Evolutionary conservation across 1,140 invertebrate species (phyloP), one percentile per base, ranked within the genome.

Genomic region (Odontomachus brunneus): DNA sequence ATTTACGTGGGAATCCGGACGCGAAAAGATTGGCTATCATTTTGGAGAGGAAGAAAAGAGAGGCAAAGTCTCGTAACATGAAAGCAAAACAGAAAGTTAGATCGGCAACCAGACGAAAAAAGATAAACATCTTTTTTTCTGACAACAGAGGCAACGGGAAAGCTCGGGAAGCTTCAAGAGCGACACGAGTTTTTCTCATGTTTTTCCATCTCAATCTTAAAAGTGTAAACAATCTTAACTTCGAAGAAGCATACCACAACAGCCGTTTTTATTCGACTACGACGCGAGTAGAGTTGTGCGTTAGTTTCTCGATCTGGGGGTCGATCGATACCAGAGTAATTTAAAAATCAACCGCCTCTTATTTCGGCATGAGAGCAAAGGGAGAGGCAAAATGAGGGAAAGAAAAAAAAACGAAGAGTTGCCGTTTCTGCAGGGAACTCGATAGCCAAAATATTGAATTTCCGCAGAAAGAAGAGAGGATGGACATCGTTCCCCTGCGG

Each of bases 381-480:
- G 44, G 9, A 24, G 38, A 12, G n/a, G 11, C 1, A 22, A 9
- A 22, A 15, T 55, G 22, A 44, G 59, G 9, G 22, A 55, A 49
- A 38, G 19, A 38, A 60, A 57, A 83, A n/a, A 73, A 86, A 76
- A 66, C 63, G 55, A 38, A 57, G 22, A 12, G 15, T 66, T 74
- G 33, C 69, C n/a, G 24, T 62, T 48, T 15, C 38, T 22, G 38
- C 66, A 65, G 67, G 89, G 89, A 92, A 92, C 75, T 90, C 89
- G 91, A 92, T 92, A 92, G 90, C 89, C 90, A 92, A 92, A 92
- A 91, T 92, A 92, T 92, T 91, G 89, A 90, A 90, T 92, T 91
- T 92, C 90, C 81, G 29, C 57, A 22, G 69, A 84, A 85, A 88
- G 57, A 55, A 88, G 73, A 80, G 66, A 67, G 78, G 85, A 85